These are phyloP conservation scores for Amblyteles armatorius DNA, from an alignment of 2,888 invertebrate species.

Conservation along the genomic window DNA sequence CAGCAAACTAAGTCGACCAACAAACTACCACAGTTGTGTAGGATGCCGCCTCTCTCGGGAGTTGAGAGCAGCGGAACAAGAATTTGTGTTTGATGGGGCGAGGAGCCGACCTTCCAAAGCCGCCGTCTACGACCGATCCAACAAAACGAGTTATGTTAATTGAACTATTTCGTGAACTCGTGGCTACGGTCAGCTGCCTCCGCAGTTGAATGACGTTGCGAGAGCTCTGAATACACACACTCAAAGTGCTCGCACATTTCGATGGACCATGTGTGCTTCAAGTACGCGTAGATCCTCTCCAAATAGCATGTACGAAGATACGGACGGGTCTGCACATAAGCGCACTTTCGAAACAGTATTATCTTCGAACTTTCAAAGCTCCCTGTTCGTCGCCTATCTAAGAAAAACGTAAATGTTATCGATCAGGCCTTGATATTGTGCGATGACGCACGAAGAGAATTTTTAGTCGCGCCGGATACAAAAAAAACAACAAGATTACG, in stretches of 20 bases:
- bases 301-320: too few species aligned
- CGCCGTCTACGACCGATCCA: background rate
- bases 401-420: too few species aligned
- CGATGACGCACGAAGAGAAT: too few species aligned
- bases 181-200: background rate
- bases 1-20: conserved; percentile 29
- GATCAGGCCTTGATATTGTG: too few species aligned
- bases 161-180: conserved; percentile 40
- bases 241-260: too few species aligned
- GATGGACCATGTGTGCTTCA: too few species aligned
- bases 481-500: too few species aligned
- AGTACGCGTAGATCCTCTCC: too few species aligned
- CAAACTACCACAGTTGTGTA: conserved; percentile 12
- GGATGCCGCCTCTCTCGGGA: background rate
- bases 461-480: too few species aligned
- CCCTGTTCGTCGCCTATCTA: too few species aligned
- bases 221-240: background rate
- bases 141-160: conserved; percentile 45
- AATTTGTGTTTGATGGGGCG: background rate
- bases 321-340: too few species aligned
- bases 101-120: background rate
- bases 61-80: background rate
- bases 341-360: background rate
- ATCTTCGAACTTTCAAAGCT: background rate
- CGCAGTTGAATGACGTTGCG: background rate